Evolutionary conservation across 2,797 vertebrate genomes (phyloP).

Genomic region (Spinibarbus caldwelli): DNA sequence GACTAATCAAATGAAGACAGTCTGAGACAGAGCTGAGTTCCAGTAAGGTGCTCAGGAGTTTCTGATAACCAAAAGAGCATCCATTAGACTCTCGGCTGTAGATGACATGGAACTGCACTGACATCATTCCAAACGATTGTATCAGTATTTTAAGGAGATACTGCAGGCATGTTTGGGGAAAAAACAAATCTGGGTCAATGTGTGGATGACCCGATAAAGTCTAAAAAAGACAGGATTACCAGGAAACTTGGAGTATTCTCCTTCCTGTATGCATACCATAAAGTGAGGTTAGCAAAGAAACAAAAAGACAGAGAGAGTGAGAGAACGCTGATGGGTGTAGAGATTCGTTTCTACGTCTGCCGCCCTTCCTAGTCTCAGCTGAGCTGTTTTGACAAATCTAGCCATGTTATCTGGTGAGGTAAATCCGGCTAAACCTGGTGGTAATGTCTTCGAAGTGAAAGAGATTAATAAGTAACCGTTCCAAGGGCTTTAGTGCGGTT

Average conservation of each 20-base stretch:
- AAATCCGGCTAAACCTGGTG: constrained; percentile 92
- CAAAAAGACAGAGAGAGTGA: background rate
- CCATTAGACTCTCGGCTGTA: constrained; percentile 21
- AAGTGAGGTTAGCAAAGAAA: constrained; percentile 15
- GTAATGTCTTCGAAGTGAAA: constrained; percentile 90
- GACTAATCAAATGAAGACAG: constrained; percentile 38
- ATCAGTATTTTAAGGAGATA: constrained; percentile 43
- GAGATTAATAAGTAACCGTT: constrained; percentile 94
- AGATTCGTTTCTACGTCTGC: constrained; percentile 37
- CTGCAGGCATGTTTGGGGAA: constrained; percentile 27
- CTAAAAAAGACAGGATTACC: constrained; percentile 43
- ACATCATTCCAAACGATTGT: constrained; percentile 27
- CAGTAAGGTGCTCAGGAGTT: constrained; percentile 50
- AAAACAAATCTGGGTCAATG: constrained; percentile 40
- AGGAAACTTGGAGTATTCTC: constrained; percentile 38
- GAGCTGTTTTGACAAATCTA: constrained; percentile 75
- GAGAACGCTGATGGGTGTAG: background rate
- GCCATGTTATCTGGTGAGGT: constrained; percentile 79
- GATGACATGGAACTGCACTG: constrained; percentile 14
- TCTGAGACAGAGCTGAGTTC: constrained; percentile 23
- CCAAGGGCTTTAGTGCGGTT: constrained; percentile 88
- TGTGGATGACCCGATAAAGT: constrained; percentile 33
- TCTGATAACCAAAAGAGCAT: constrained; percentile 51
- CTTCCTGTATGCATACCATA: constrained; percentile 21
- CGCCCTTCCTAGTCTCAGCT: constrained; percentile 65